A percentile compares a stretch with the other conserved stretches of the same genome.
These are phyloP conservation scores for Cephalopholis sonnerati DNA, from an alignment of 2,113 vertebrate species.

Conservation along the genomic window DNA sequence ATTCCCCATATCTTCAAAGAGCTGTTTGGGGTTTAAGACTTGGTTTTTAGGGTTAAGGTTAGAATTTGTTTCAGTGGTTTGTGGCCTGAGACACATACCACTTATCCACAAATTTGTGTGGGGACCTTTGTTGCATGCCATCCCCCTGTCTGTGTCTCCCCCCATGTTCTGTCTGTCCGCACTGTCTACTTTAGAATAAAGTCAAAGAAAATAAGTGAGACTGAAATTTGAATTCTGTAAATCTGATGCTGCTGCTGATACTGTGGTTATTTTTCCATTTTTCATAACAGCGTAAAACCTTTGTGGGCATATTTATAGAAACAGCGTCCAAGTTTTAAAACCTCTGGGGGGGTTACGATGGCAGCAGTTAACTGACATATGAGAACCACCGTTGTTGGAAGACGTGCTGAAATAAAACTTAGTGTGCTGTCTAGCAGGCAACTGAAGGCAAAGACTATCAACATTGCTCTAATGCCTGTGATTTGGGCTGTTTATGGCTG, in stretches of 20 bases:
- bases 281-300: background rate
- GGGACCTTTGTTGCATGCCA: background rate
- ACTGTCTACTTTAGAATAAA: background rate
- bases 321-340: background rate
- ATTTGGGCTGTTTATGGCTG: no score
- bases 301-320: background rate
- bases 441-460: no score
- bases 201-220: background rate
- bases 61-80: background rate
- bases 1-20: slow-evolving; percentile 45
- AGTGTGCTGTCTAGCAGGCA: no score
- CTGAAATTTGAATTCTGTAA: no score
- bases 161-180: background rate
- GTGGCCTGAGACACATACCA: slow-evolving; percentile 10
- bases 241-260: background rate
- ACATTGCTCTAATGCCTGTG: no score
- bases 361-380: background rate
- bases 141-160: no score
- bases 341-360: background rate
- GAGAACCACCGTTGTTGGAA: background rate
- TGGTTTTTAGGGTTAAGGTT: slow-evolving; percentile 3
- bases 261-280: background rate
- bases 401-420: background rate
- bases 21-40: slow-evolving; percentile 8
- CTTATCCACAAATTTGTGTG: background rate